A percentile compares a stretch with the other conserved stretches of the same genome.
Conservation (phyloP, 2,113 vertebrate species). For the Motacilla alba region DNA sequence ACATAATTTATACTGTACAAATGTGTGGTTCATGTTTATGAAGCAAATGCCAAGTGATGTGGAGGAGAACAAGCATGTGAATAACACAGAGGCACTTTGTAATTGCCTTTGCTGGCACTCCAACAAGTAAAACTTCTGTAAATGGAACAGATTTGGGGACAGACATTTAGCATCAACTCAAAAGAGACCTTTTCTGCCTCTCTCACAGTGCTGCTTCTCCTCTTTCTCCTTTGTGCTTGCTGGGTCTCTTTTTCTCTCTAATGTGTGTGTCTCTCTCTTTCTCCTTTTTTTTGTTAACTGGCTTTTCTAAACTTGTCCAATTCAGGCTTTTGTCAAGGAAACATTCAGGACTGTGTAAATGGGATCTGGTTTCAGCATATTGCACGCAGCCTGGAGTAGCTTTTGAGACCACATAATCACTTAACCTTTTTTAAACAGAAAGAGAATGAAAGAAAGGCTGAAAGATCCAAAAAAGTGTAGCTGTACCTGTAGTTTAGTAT, state of each 20-base stretch:
- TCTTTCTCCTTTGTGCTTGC: conserved; percentile 1
- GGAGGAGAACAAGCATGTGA: conserved; percentile 21
- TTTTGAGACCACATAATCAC: conserved; percentile 34
- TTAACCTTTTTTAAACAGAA: conserved; percentile 30
- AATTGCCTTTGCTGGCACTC: conserved; percentile 1
- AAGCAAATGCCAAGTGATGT: conserved; percentile 24
- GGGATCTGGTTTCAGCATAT: conserved; percentile 49
- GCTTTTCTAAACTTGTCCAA: conserved; percentile 41
- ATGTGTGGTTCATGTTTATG: neutral
- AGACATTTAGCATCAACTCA: neutral
- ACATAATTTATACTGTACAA: conserved; percentile 33
- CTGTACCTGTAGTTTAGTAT: conserved; percentile 30
- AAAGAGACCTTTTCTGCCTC: neutral
- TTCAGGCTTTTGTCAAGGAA: conserved; percentile 51
- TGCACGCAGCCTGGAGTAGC: neutral
- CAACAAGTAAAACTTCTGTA: conserved; percentile 41
- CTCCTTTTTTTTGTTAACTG: neutral
- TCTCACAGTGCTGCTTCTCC: neutral
- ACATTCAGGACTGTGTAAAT: conserved; percentile 37
- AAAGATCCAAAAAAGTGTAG: neutral
- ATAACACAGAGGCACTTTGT: conserved; percentile 39
- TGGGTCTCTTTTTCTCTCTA: neutral
- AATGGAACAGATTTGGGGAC: neutral
- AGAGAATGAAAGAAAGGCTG: neutral
- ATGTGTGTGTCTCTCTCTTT: neutral